Percentiles rank a stretch among this genome's conserved stretches.
phyloP scores from a whole-genome alignment of 1,140 invertebrate species.

The Drosophila repletoides region DNA sequence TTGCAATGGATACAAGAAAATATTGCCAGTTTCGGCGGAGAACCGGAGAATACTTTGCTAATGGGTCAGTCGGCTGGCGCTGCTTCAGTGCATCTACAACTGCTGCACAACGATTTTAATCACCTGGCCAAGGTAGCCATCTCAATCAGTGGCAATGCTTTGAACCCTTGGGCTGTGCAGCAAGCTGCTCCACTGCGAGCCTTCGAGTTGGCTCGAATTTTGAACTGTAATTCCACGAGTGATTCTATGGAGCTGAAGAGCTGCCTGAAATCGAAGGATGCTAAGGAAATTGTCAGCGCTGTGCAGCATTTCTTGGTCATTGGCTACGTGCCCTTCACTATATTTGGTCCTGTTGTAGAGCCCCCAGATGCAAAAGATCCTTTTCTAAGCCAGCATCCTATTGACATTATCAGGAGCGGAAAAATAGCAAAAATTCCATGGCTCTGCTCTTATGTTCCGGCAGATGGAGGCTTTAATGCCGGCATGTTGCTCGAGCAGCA shows the following conservation, averaged over 20 bases:
- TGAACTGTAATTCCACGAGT: neutral
- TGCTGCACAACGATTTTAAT: conserved; percentile 83
- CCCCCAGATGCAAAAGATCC: conserved; percentile 42
- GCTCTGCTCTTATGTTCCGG: conserved; percentile 82
- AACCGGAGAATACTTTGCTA: conserved; percentile 84
- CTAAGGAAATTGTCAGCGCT: conserved; percentile 43
- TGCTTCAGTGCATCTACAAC: conserved; percentile 86
- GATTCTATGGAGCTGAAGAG: neutral
- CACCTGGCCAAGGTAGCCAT: conserved; percentile 39
- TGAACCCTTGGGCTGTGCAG: neutral
- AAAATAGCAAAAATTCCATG: conserved; percentile 83
- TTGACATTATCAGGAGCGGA: conserved; percentile 82
- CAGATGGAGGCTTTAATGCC: conserved; percentile 84
- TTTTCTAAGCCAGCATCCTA: conserved; percentile 77
- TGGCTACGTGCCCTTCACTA: conserved; percentile 84
- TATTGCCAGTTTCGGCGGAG: conserved; percentile 84
- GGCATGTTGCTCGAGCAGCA: conserved; percentile 58
- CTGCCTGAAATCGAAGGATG: conserved; percentile 65
- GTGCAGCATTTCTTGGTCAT: conserved; percentile 64
- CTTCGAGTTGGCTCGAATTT: neutral
- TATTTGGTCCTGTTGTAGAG: conserved; percentile 85
- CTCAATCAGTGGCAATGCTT: conserved; percentile 40
- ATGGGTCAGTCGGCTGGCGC: conserved; percentile 84
- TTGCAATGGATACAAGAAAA: conserved; percentile 86
- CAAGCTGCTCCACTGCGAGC: neutral